These are phyloP conservation scores for Neodiprion pinetum DNA, from an alignment of 1,140 invertebrate species.

Conservation along the genomic window DNA sequence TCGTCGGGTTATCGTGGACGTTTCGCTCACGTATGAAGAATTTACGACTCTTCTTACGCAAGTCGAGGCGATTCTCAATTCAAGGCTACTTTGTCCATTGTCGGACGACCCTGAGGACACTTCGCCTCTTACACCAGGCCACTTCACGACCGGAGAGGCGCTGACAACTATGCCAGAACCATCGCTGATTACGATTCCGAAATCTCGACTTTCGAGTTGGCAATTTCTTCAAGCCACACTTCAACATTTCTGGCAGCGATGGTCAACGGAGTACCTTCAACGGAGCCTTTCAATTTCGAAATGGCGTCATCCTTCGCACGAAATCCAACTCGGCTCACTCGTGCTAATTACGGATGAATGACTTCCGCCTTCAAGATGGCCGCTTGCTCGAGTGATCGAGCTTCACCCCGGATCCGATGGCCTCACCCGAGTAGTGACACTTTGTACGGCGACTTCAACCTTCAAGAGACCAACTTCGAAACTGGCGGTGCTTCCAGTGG, in stretches of 20 bases:
- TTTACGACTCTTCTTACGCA: not conserved
- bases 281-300: slow-evolving; percentile 24
- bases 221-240: not conserved
- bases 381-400: too few species aligned
- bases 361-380: too few species aligned
- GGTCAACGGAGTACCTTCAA: not conserved
- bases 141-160: not conserved
- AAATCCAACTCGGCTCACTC: too few species aligned
- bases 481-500: slow-evolving; percentile 11
- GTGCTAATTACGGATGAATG: too few species aligned
- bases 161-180: not conserved
- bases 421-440: not conserved
- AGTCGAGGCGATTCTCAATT: slow-evolving; percentile 19
- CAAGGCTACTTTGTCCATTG: slow-evolving; percentile 10
- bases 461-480: slow-evolving; percentile 17
- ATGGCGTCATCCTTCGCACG: not conserved
- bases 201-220: not conserved
- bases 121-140: slow-evolving; percentile 2
- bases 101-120: slow-evolving; percentile 12
- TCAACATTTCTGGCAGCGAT: slow-evolving; percentile 11
- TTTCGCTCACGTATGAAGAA: too few species aligned
- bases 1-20: too few species aligned
- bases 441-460: slow-evolving; percentile 7
- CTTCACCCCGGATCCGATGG: too few species aligned
- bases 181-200: too few species aligned